Evolutionary conservation across 2,888 invertebrate genomes (phyloP), one percentile per base, ranked within the genome.

Genomic region (Cantharis flavilabris): DNA sequence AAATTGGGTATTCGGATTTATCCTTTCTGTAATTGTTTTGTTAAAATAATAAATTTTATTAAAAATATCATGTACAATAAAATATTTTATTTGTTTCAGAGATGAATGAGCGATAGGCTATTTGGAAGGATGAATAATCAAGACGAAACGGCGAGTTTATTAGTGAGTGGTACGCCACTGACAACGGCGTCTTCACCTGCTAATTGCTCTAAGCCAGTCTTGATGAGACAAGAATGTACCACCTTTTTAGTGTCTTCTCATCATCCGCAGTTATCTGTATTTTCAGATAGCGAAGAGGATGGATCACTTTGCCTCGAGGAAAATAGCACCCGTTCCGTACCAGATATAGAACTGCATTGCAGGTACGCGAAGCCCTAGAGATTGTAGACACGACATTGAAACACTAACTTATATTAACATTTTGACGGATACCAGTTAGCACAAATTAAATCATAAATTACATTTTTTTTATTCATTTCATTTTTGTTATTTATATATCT

Each of bases 211-310:
- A 96, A 96, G 87, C 96, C 96, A 82, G 94, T 95, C 80, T 90
- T 96, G 81, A 96, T 95, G 90, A 92, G 96, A 82, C 96, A 96
- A 89, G 96, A 96, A 89, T 94, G 96, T 84, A 95, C 96, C 70
- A 95, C 96, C 72, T 92, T 93, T 87, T 88, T 93, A 77, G 92
- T 94, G 76, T 93, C 93, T 82, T 90, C 91, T 49, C 92, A 94
- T 82, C 92, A 92, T 77, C 91, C 91, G 79, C 92, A 94, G 85
- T 90, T 96, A 80, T 95, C 95, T 65, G 91, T 92, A 13, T 90
- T 92, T 82, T 94, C 94, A 62, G 94, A 95, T 73, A 95, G 95
- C 83, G 95, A 96, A 88, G 96, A 96, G 88, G 92, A 92, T 83
- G 91, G 91, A 78, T 92, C 94, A 4, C 86, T 92, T 69, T 90